Evolutionary conservation across 2,888 invertebrate species (phyloP).

Genomic region (Diplolepis rosae): DNA sequence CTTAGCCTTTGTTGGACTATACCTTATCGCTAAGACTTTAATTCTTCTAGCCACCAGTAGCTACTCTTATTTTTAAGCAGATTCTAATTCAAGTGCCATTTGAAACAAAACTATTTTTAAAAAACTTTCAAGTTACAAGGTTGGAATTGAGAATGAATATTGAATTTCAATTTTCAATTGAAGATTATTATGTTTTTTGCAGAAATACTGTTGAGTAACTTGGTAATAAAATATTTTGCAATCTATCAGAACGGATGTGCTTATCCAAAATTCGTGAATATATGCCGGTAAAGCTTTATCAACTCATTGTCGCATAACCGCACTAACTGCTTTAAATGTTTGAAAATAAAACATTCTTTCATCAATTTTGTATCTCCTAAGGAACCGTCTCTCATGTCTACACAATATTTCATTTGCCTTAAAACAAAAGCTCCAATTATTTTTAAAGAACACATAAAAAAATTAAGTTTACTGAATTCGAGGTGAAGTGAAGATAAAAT

Average conservation of each 20-base stretch:
- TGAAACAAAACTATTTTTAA: no score
- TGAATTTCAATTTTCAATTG: background rate
- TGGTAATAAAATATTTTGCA: background rate
- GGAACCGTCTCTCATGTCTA: no score
- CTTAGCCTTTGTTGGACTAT: conserved; percentile 24
- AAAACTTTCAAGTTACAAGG: no score
- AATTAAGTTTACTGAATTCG: background rate
- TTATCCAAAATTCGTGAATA: background rate
- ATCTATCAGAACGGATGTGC: background rate
- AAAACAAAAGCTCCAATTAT: no score
- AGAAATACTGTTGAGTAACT: conserved; percentile 13
- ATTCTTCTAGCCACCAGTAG: background rate
- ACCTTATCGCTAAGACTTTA: background rate
- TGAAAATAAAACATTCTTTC: no score
- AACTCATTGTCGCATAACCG: background rate
- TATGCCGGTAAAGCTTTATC: conserved; percentile 7
- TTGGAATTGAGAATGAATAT: no score
- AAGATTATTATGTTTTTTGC: background rate
- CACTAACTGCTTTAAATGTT: background rate
- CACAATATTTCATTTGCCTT: no score
- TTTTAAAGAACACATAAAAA: no score
- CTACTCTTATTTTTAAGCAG: no score
- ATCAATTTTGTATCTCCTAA: background rate
- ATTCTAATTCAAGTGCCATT: no score
- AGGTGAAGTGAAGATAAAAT: background rate